A percentile compares a stretch with the other conserved stretches of the same genome.
Evolutionary conservation across 2,888 invertebrate species (phyloP).

Genomic region (Agriopis marginaria): DNA sequence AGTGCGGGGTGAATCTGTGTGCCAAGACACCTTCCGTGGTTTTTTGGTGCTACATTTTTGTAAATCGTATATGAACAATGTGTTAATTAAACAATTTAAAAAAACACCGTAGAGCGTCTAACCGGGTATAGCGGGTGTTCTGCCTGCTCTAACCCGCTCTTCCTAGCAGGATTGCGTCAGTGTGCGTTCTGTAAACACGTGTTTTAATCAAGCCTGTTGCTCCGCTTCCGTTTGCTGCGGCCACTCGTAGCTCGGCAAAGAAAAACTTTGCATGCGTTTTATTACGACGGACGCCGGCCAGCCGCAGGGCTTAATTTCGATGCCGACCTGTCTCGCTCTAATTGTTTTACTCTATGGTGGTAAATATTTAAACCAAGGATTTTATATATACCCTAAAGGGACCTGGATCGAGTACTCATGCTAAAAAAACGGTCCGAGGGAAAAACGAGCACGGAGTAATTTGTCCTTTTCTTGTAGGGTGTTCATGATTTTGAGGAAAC

Average conservation of each 20-base stretch:
- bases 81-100: too few species aligned
- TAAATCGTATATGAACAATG: too few species aligned
- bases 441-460: too few species aligned
- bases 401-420: too few species aligned
- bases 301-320: conserved; percentile 82
- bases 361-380: conserved; percentile 57
- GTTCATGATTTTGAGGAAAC: too few species aligned
- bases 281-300: conserved; percentile 81
- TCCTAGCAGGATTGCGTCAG: conserved; percentile 68
- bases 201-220: conserved; percentile 87
- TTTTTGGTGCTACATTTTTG: too few species aligned
- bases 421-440: too few species aligned
- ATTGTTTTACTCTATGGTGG: conserved; percentile 74
- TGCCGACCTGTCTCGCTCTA: conserved; percentile 71
- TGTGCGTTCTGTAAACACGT: conserved; percentile 85
- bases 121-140: conserved; percentile 17
- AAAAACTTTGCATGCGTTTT: conserved; percentile 86
- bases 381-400: too few species aligned
- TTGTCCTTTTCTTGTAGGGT: too few species aligned
- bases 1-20: too few species aligned
- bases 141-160: conserved; percentile 39
- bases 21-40: too few species aligned
- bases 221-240: conserved; percentile 80
- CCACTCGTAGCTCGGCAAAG: conserved; percentile 79
- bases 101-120: background rate